A percentile compares a stretch with the other conserved stretches of the same genome.
These are phyloP conservation scores for Sycobia sp. DNA, from an alignment of 1,140 invertebrate species.

Conservation along the genomic window DNA sequence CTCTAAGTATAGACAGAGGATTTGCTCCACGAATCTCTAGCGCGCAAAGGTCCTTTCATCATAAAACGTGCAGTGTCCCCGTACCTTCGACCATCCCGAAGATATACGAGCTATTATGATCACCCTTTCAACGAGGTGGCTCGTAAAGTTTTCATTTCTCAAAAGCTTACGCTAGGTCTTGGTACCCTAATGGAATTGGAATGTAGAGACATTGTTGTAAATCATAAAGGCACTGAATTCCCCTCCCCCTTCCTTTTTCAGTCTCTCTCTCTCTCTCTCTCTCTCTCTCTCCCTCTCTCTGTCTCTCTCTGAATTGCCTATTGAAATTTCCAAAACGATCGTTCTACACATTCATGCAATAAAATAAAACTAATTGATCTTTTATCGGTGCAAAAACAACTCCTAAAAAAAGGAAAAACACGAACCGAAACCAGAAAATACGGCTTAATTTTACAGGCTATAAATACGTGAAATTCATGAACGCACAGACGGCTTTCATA, in stretches of 20 bases:
- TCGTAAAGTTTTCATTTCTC: slow-evolving; percentile 24
- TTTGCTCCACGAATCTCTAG: neutral
- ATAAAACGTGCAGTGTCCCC: neutral
- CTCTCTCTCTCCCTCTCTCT: neutral
- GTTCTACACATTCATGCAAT: too few relatives aligned
- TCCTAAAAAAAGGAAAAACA: too few relatives aligned
- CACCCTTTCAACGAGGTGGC: slow-evolving; percentile 6
- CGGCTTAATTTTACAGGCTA: too few relatives aligned
- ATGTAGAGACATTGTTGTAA: neutral
- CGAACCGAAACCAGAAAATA: too few relatives aligned
- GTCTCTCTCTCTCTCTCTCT: too few relatives aligned
- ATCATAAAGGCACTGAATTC: neutral
- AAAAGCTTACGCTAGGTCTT: neutral
- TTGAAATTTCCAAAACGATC: too few relatives aligned
- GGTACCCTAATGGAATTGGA: slow-evolving; percentile 11
- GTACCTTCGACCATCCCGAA: slow-evolving; percentile 2
- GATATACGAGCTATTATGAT: slow-evolving; percentile 22
- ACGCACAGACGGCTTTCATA: too few relatives aligned
- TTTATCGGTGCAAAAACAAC: too few relatives aligned
- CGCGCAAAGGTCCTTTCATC: neutral
- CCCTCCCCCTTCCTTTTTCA: neutral
- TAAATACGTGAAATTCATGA: too few relatives aligned
- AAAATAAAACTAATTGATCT: too few relatives aligned
- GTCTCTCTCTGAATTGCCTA: neutral
- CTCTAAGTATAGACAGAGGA: slow-evolving; percentile 1